Base-by-base conservation (phyloP, 2,113 vertebrate species). In the Tenrec ecaudatus region DNA sequence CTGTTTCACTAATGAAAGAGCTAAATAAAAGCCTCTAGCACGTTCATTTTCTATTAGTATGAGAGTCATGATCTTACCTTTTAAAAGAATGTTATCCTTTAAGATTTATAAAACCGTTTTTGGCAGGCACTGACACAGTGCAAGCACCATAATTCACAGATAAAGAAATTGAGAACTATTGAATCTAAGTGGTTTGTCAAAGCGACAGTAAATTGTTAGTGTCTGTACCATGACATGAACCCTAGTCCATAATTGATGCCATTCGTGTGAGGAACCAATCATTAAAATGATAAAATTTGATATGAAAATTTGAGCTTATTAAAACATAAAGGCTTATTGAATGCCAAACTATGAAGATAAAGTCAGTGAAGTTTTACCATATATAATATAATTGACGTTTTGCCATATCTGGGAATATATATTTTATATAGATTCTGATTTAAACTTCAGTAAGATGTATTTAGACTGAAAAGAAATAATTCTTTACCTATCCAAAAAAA, bases 1-100 rank as follows among this genome's bases (percentile, higher is more conserved):
- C 12, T 38, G 20, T 1, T 53, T 78, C 38, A 53, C 10, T 76
- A 86, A 92, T 1, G 87, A 76, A 83, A 58, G 40, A 89, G 19
- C 93, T 90, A 89, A 94, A 83, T 83, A 68, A 94, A 94, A 92
- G 4, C 64, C 29, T 86, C 75, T 80, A 11, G 16, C 17, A 31
- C 40, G 7, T 40, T 78, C 20, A 76, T 83, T 88, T 94, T 82
- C 53, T 62, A 36, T 92, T 40, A 88, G 58, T 80, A 81, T 68
- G 20, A 93, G 20, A 93, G 29, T 86, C 36, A 83, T 85, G 38
- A 33, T 47, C 58, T 88, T 73, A 82, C 5, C 53, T 64, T 23
- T 53, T 87, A 64, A 43, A 86, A 76, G 29, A 60, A 79, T 77
- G 47, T 10, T 69, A 27, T 78, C 11, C 47, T 38, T 94, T 88